Evolutionary conservation across 1,140 invertebrate species (phyloP).

Genomic region (Cheumatopsyche charites): DNA sequence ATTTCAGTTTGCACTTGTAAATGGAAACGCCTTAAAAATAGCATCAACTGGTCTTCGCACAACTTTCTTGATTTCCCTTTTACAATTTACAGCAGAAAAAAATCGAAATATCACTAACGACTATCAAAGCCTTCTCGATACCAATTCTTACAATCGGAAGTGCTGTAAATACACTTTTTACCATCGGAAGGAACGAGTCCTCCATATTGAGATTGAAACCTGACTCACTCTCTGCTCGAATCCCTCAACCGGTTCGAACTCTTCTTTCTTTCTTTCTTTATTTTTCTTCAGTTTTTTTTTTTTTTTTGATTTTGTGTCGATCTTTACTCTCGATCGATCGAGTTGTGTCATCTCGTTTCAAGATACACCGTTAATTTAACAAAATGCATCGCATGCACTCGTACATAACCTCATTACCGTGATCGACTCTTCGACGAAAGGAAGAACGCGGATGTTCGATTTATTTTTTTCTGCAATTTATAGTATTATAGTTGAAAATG

Average conservation of each 20-base stretch:
- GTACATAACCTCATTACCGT: background rate
- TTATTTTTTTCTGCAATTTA: no score
- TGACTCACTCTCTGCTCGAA: no score
- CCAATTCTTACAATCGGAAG: background rate
- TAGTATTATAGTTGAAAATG: no score
- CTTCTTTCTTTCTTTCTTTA: no score
- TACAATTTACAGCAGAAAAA: background rate
- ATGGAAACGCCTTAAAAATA: background rate
- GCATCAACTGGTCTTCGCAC: background rate
- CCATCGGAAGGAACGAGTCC: no score
- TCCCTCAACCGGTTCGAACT: no score
- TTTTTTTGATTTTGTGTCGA: no score
- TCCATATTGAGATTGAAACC: no score
- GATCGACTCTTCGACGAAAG: background rate
- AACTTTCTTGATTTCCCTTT: no score
- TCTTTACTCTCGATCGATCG: no score
- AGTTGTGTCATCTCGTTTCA: slow-evolving; percentile 16
- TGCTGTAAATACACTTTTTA: background rate
- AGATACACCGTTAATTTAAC: slow-evolving; percentile 21
- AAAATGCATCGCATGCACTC: background rate
- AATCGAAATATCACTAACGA: no score
- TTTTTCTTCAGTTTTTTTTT: background rate
- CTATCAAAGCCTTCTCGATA: background rate
- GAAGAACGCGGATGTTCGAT: no score
- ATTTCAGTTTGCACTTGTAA: background rate